Percentiles rank a stretch among this genome's conserved stretches.
phyloP scores from a whole-genome alignment of 2,888 invertebrate species.

The Leucophenga montana region DNA sequence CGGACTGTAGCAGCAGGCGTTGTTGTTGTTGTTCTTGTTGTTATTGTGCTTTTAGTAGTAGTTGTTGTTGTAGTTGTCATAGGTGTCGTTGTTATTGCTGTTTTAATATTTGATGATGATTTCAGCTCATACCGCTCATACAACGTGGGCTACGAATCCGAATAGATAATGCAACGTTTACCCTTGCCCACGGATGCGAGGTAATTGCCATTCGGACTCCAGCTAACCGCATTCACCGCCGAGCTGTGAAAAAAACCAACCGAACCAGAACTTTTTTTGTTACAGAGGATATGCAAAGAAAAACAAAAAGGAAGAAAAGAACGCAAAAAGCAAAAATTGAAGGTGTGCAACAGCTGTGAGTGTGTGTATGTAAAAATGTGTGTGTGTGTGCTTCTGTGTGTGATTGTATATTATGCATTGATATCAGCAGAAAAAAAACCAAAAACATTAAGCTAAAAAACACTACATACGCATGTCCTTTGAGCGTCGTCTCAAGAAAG shows the following conservation, averaged over 20 bases:
- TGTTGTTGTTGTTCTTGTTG: too few species aligned
- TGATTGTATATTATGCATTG: not conserved
- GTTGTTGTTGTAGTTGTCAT: too few species aligned
- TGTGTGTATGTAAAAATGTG: constrained; percentile 12
- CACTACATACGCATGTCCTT: constrained; percentile 84
- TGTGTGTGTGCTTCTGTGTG: constrained; percentile 7
- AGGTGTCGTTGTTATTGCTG: not conserved
- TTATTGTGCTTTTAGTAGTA: too few species aligned
- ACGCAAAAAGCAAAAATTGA: constrained; percentile 32
- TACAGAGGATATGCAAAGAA: constrained; percentile 39
- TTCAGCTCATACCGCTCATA: constrained; percentile 9
- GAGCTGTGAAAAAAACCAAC: constrained; percentile 77
- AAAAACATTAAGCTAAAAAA: constrained; percentile 12
- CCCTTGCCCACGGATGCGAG: constrained; percentile 88
- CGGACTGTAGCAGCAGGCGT: too few species aligned
- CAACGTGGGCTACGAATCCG: constrained; percentile 75
- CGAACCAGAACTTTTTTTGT: constrained; percentile 57
- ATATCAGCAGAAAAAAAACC: not conserved
- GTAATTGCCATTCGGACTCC: constrained; percentile 88
- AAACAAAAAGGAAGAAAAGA: constrained; percentile 41
- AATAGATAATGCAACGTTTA: constrained; percentile 88
- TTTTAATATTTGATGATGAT: not conserved
- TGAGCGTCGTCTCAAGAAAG: constrained; percentile 84
- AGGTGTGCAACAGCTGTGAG: constrained; percentile 18
- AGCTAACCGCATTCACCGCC: constrained; percentile 89